Conservation (phyloP, 2,797 vertebrate genomes). For the Morelia viridis region DNA sequence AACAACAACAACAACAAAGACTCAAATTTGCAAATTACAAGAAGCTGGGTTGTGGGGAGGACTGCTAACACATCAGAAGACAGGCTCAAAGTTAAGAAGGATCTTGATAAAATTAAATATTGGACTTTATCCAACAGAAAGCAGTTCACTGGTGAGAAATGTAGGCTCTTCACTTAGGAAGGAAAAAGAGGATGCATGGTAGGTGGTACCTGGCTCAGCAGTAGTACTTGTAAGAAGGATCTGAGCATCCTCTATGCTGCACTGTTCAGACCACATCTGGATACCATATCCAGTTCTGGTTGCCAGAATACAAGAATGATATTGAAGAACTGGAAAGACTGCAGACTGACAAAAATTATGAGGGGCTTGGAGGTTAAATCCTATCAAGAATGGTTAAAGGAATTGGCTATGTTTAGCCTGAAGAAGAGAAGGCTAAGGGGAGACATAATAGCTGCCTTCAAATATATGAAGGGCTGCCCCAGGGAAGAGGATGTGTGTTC, state of each 20-base stretch:
- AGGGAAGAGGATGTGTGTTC: not conserved
- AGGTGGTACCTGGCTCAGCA: not conserved
- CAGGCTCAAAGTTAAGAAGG: not conserved
- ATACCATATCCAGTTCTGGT: not conserved
- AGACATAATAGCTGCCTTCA: not conserved
- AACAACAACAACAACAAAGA: no score
- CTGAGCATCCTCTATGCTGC: not conserved
- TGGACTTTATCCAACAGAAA: not conserved
- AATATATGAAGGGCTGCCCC: not conserved
- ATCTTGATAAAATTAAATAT: not conserved
- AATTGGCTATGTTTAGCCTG: not conserved
- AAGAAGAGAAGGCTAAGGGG: not conserved
- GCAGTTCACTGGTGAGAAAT: no score
- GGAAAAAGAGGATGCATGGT: not conserved
- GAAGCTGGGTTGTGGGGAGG: not conserved
- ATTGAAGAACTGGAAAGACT: not conserved
- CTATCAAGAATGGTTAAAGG: not conserved
- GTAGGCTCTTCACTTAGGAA: no score
- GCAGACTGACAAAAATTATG: not conserved
- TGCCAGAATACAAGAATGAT: not conserved
- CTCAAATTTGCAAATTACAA: not conserved
- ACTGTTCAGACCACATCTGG: not conserved
- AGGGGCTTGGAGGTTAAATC: not conserved
- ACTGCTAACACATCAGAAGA: not conserved
- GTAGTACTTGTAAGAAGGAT: not conserved